These are phyloP conservation scores for Macrocentrus cingulum DNA, from an alignment of 1,140 invertebrate genomes.

Conservation along the genomic window DNA sequence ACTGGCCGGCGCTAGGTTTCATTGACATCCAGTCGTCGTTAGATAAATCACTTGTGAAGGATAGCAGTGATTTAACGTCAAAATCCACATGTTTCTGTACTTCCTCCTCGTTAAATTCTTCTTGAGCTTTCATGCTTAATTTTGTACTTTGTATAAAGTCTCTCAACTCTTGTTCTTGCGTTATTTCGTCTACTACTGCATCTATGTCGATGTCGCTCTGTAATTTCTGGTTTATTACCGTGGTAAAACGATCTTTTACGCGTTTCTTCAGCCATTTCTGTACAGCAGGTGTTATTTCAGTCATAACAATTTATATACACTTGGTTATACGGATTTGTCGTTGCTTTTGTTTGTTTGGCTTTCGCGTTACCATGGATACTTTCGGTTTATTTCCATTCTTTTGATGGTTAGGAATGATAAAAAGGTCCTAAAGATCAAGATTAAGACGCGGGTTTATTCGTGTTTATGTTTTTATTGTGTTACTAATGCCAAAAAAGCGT, in stretches of 20 bases:
- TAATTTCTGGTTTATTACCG: constrained; percentile 38
- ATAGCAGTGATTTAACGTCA: constrained; percentile 39
- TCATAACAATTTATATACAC: constrained; percentile 9
- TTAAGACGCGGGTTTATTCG: too few relatives aligned
- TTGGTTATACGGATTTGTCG: too few relatives aligned
- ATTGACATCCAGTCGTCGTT: constrained; percentile 44
- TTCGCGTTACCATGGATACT: too few relatives aligned
- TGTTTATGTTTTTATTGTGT: too few relatives aligned
- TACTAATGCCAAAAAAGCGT: too few relatives aligned
- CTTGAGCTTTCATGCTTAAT: constrained; percentile 9
- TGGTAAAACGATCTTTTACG: constrained; percentile 46
- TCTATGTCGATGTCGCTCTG: constrained; percentile 33
- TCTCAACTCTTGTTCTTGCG: constrained; percentile 44
- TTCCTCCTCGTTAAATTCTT: neutral
- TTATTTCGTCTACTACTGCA: constrained; percentile 42
- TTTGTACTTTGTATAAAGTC: constrained; percentile 34
- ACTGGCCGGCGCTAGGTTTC: constrained; percentile 35
- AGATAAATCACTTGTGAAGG: constrained; percentile 42
- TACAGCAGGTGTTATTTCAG: constrained; percentile 36
- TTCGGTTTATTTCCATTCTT: too few relatives aligned
- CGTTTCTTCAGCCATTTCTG: constrained; percentile 47
- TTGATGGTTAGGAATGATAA: too few relatives aligned
- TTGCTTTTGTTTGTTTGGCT: neutral
- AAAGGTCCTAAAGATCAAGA: too few relatives aligned
- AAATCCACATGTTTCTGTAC: constrained; percentile 10